Percentiles rank a stretch among this genome's conserved stretches.
Evolutionary conservation across 2,888 invertebrate species (phyloP).

Genomic region (Nemotelus pantherinus): DNA sequence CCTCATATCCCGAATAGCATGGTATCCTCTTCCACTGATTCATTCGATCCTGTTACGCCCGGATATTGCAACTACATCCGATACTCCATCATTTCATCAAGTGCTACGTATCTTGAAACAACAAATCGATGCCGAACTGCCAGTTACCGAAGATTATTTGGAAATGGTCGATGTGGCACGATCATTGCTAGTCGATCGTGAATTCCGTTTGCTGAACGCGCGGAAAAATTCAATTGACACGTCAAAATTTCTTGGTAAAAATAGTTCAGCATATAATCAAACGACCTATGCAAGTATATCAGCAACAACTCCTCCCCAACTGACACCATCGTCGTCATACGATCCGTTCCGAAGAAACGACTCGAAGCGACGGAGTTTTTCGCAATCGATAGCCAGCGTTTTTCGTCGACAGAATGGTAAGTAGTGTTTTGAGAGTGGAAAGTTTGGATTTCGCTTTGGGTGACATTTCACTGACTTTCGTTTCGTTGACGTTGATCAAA

Average conservation of each 20-base stretch:
- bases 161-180: constrained; percentile 81
- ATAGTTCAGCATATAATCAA: constrained; percentile 54
- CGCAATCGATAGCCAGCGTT: constrained; percentile 79
- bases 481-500: neutral
- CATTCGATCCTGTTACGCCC: constrained; percentile 88
- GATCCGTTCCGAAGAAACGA: constrained; percentile 73
- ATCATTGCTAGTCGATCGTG: constrained; percentile 80
- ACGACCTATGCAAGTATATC: constrained; percentile 62
- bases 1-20: constrained; percentile 83
- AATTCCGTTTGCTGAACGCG: constrained; percentile 78
- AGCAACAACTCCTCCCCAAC: constrained; percentile 61
- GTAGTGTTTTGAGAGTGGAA: neutral
- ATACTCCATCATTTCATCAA: constrained; percentile 90
- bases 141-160: constrained; percentile 66
- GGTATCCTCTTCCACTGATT: constrained; percentile 89
- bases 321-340: constrained; percentile 62
- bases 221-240: constrained; percentile 71
- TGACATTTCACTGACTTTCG: neutral
- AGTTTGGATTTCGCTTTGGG: neutral
- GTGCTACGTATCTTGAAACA: constrained; percentile 85
- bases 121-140: constrained; percentile 83
- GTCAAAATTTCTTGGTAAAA: constrained; percentile 54
- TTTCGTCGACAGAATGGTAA: constrained; percentile 71
- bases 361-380: constrained; percentile 79
- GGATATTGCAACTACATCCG: constrained; percentile 85